Conservation (phyloP, 2,888 invertebrate genomes). For the Cantharis rustica region DNA sequence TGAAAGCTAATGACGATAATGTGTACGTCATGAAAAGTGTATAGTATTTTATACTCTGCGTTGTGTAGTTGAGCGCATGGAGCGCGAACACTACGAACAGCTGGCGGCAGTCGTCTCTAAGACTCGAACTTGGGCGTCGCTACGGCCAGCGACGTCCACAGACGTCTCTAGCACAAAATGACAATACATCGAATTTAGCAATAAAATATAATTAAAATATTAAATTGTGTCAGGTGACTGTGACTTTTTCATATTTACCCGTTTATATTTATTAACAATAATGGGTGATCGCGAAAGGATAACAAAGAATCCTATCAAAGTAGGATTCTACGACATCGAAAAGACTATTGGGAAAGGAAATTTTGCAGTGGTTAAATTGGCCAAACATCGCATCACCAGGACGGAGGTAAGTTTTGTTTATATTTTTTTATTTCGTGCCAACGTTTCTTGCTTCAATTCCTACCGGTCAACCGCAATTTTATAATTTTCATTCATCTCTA, state of each 20-base stretch:
- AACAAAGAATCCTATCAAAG: constrained; percentile 68
- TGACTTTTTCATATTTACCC: constrained; percentile 37
- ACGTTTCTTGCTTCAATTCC: background rate
- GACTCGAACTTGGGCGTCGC: constrained; percentile 41
- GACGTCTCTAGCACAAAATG: constrained; percentile 44
- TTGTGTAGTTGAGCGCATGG: constrained; percentile 23
- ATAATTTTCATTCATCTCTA: background rate
- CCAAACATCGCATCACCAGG: constrained; percentile 96
- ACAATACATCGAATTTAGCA: constrained; percentile 52
- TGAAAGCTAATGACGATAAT: constrained; percentile 24
- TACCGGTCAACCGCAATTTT: background rate
- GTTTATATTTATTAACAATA: constrained; percentile 11
- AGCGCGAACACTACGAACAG: constrained; percentile 34
- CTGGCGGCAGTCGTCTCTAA: constrained; percentile 44
- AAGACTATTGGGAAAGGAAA: constrained; percentile 98
- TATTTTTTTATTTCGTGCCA: background rate
- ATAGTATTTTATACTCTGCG: background rate
- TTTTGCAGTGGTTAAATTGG: constrained; percentile 98
- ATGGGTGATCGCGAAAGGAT: constrained; percentile 55
- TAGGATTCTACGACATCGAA: constrained; percentile 98
- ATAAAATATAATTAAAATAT: constrained; percentile 38
- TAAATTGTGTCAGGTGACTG: constrained; percentile 30
- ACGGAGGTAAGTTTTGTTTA: constrained; percentile 79
- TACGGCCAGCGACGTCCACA: constrained; percentile 35
- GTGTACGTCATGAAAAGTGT: constrained; percentile 19